phyloP scores from a whole-genome alignment of 2,113 vertebrate species.

The Mus musculus region DNA sequence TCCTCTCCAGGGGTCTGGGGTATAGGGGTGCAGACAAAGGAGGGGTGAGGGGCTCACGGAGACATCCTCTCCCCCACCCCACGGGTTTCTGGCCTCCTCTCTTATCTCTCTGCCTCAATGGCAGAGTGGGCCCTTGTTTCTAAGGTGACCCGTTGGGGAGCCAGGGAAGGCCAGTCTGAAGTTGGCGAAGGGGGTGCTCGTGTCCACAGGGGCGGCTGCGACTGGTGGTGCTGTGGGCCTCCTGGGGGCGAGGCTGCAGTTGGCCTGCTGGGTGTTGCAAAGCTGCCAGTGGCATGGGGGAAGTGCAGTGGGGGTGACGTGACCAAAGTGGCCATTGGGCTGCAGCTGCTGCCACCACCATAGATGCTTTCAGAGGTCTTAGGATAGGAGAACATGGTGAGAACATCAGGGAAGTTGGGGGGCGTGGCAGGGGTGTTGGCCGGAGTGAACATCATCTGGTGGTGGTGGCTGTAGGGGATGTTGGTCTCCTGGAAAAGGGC shows the following conservation, averaged over 20 bases:
- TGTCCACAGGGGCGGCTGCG: slow-evolving; percentile 93
- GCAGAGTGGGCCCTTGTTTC: slow-evolving; percentile 95
- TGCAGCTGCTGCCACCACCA: slow-evolving; percentile 91
- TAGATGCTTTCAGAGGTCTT: slow-evolving; percentile 95
- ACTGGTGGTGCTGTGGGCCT: slow-evolving; percentile 82
- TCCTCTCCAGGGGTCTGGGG: slow-evolving; percentile 73
- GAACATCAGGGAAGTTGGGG: slow-evolving; percentile 96
- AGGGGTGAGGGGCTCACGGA: slow-evolving; percentile 74
- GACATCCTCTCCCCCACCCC: slow-evolving; percentile 77
- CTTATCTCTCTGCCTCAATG: slow-evolving; percentile 99
- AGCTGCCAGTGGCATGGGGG: slow-evolving; percentile 85
- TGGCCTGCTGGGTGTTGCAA: slow-evolving; percentile 89
- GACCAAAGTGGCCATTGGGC: slow-evolving; percentile 90
- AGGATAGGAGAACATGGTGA: slow-evolving; percentile 98
- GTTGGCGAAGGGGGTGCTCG: slow-evolving; percentile 89
- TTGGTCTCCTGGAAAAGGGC: slow-evolving; percentile 99
- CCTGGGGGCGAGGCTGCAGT: slow-evolving; percentile 89
- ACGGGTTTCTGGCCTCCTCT: slow-evolving; percentile 78
- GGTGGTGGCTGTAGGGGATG: slow-evolving; percentile 97
- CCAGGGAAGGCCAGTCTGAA: slow-evolving; percentile 91
- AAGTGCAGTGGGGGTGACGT: slow-evolving; percentile 92
- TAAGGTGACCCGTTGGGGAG: slow-evolving; percentile 88
- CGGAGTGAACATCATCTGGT: slow-evolving; percentile 99
- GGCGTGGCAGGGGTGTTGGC: slow-evolving; percentile 98
- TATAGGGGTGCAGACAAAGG: slow-evolving; percentile 69